Evolutionary conservation across 2,797 vertebrate species (phyloP), one percentile per base, ranked within the genome.

Genomic region (Pseudochromis fuscus): DNA sequence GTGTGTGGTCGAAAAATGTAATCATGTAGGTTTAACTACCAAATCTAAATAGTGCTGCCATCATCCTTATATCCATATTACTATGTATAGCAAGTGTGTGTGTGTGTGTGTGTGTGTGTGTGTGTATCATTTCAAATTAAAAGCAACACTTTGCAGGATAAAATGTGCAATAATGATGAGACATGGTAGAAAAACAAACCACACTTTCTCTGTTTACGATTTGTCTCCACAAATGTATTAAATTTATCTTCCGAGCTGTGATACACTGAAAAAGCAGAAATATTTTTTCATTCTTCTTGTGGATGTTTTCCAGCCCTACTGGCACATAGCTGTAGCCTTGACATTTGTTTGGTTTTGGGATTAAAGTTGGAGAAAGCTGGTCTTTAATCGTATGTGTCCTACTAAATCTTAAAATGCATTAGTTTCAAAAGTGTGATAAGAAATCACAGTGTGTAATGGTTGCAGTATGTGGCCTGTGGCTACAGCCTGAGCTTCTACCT

Each of bases 301-400:
- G 64, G 62, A 75, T 63, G 23, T 77, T 73, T 87, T 75, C 63
- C 53, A 52, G 50, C 52, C 31, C 16, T 28, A 61, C 35, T 3
- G 18, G 63, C 74, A 74, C 57, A 51, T 65, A 71, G 71, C 49
- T 72, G 46, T 55, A 57, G 59, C 77, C 67, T 76, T 45, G 78
- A 77, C 83, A 77, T 86, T 86, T 81, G 58, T 77, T 61, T 66
- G 60, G 72, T 70, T 82, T 51, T 62, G 61, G 77, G 79, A 90
- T 91, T 71, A 71, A 51, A 86, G 82, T 76, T 67, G 37, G 55
- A 68, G 37, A 86, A 80, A 89, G 77, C 71, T 88, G 75, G 63
- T 73, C 82, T 87, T 88, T 68, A 81, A 73, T 78, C 74, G 53
- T 21, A 67, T 2, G 4, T 57, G 37, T 56, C 56, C 45, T 62